Percentiles rank a stretch among this genome's conserved stretches.
phyloP scores from a whole-genome alignment of 2,797 vertebrate species.

The Allochrocebus solatus region DNA sequence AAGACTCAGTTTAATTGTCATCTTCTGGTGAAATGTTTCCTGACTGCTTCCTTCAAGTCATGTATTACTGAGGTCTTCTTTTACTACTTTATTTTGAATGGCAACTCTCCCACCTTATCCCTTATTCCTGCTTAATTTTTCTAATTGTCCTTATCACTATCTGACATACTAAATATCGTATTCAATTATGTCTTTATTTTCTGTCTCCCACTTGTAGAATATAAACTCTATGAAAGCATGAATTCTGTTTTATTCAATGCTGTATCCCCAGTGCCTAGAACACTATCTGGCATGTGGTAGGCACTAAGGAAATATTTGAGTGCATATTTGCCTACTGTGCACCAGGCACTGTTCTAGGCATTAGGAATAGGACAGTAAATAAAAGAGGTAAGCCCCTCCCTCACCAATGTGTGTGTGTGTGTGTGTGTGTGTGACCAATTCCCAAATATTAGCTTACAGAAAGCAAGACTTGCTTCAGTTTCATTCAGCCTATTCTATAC shows the following conservation, averaged over 20 bases:
- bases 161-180: not conserved
- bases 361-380: not conserved
- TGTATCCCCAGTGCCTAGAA: not conserved
- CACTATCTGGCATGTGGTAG: not conserved
- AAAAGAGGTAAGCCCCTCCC: not conserved
- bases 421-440: not conserved
- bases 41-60: not conserved
- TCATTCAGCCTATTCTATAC: not conserved
- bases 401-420: not conserved
- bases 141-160: not conserved
- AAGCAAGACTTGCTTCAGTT: not conserved
- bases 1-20: not conserved
- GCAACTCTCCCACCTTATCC: not conserved
- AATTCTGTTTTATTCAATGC: not conserved
- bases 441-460: not conserved
- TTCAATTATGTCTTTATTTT: conserved; percentile 23
- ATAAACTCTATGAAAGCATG: not conserved
- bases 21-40: conserved; percentile 9
- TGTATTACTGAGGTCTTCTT: not conserved
- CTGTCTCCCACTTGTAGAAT: not conserved
- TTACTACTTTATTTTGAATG: not conserved
- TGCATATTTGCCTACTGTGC: not conserved
- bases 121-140: not conserved
- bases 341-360: not conserved
- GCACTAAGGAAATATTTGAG: not conserved